phyloP scores from a whole-genome alignment of 2,888 invertebrate genomes.

The Drosophila mimetica region DNA sequence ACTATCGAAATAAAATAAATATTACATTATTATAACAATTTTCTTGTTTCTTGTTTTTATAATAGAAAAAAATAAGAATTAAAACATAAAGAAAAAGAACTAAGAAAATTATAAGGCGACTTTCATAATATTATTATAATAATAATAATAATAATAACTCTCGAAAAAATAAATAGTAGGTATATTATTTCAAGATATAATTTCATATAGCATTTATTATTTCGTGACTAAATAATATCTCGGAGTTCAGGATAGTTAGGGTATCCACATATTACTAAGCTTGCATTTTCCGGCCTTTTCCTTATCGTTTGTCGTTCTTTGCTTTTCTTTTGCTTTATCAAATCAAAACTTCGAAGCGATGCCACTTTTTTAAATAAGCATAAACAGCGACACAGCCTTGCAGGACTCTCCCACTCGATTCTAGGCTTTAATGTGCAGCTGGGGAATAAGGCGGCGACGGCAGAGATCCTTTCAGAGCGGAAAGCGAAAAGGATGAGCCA shows the following conservation, averaged over 20 bases:
- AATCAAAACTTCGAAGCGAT: constrained; percentile 73
- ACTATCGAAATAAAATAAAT: too few relatives aligned
- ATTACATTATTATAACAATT: too few relatives aligned
- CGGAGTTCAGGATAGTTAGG: not conserved
- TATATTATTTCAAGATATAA: too few relatives aligned
- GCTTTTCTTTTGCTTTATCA: constrained; percentile 62
- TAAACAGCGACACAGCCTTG: constrained; percentile 54
- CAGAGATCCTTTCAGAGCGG: constrained; percentile 7
- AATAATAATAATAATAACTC: too few relatives aligned
- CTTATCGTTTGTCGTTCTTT: constrained; percentile 46
- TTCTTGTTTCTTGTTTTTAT: too few relatives aligned
- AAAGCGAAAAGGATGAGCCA: constrained; percentile 61
- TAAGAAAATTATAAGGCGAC: too few relatives aligned
- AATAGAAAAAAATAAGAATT: too few relatives aligned
- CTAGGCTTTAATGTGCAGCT: constrained; percentile 70
- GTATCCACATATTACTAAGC: not conserved
- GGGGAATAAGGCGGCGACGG: constrained; percentile 60
- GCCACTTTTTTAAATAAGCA: constrained; percentile 79
- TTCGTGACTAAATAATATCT: too few relatives aligned
- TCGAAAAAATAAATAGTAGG: too few relatives aligned
- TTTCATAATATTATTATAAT: too few relatives aligned
- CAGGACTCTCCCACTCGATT: constrained; percentile 5
- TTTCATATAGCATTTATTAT: too few relatives aligned
- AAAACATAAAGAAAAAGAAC: too few relatives aligned
- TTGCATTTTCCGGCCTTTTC: not conserved